Conservation (phyloP, 2,113 vertebrate genomes). For the Python bivittatus region DNA sequence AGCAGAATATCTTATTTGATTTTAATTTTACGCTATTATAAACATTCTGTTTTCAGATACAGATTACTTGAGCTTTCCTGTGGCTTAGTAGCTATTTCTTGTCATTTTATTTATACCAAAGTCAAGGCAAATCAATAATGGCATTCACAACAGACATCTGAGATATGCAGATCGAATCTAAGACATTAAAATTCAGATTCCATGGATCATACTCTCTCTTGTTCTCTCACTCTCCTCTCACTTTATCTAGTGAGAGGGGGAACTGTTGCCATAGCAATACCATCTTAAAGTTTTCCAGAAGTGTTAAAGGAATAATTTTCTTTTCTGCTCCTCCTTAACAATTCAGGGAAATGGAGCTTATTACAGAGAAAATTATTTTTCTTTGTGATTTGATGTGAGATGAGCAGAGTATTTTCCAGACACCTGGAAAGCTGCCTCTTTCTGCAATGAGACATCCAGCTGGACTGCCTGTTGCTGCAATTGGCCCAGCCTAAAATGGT, state of each 20-base stretch:
- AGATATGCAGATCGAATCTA: slow-evolving; percentile 49
- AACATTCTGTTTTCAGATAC: slow-evolving; percentile 17
- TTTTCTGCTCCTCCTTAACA: slow-evolving; percentile 69
- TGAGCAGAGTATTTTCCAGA: slow-evolving; percentile 53
- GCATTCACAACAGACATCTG: slow-evolving; percentile 51
- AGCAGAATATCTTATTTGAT: not conserved
- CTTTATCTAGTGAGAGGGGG: slow-evolving; percentile 56
- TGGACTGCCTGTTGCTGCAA: slow-evolving; percentile 57
- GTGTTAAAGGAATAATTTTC: slow-evolving; percentile 75
- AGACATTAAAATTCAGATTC: slow-evolving; percentile 54
- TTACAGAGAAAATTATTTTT: slow-evolving; percentile 61
- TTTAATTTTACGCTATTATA: slow-evolving; percentile 24
- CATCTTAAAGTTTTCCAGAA: slow-evolving; percentile 80
- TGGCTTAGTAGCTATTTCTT: slow-evolving; percentile 38
- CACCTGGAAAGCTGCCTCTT: slow-evolving; percentile 45
- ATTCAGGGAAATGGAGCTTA: slow-evolving; percentile 71
- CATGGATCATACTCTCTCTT: not conserved
- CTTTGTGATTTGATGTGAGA: slow-evolving; percentile 57
- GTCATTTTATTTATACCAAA: slow-evolving; percentile 59
- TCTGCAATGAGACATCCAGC: slow-evolving; percentile 54
- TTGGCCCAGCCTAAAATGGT: slow-evolving; percentile 57
- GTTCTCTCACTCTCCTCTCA: slow-evolving; percentile 12
- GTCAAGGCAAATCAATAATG: slow-evolving; percentile 53
- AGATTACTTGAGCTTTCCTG: not conserved
- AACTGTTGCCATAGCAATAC: slow-evolving; percentile 80